Percentiles rank a stretch among this genome's conserved stretches.
Evolutionary conservation across 2,113 vertebrate genomes (phyloP).

Genomic region (Lagopus muta): DNA sequence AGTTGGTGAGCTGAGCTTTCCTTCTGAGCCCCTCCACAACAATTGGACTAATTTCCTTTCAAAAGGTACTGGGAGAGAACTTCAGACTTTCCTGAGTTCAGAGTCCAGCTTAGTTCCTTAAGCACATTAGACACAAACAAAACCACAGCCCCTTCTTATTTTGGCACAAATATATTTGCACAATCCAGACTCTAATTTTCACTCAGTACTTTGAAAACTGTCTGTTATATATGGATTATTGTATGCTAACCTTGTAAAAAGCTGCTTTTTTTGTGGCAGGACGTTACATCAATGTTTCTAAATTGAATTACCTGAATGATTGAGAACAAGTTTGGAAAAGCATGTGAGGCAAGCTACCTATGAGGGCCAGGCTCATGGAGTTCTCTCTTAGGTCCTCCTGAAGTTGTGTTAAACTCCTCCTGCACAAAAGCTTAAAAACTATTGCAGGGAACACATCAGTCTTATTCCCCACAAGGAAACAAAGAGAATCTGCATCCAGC

Average conservation of each 20-base stretch:
- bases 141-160: background rate
- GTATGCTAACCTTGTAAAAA: fast-evolving
- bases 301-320: background rate
- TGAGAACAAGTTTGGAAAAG: background rate
- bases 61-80: background rate
- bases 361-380: background rate
- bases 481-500: background rate
- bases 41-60: background rate
- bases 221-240: background rate
- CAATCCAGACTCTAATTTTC: background rate
- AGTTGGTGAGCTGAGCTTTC: background rate
- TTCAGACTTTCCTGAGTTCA: background rate
- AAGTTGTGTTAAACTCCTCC: background rate
- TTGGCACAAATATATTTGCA: background rate
- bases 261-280: background rate
- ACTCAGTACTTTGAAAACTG: background rate
- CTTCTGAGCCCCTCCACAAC: background rate
- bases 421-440: background rate
- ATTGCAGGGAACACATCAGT: background rate
- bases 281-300: background rate
- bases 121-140: background rate
- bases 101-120: background rate
- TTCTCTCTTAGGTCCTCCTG: background rate
- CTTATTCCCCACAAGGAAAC: background rate
- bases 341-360: fast-evolving